Evolutionary conservation across 1,140 invertebrate species (phyloP), one percentile per base, ranked within the genome.

Genomic region (Apis laboriosa): DNA sequence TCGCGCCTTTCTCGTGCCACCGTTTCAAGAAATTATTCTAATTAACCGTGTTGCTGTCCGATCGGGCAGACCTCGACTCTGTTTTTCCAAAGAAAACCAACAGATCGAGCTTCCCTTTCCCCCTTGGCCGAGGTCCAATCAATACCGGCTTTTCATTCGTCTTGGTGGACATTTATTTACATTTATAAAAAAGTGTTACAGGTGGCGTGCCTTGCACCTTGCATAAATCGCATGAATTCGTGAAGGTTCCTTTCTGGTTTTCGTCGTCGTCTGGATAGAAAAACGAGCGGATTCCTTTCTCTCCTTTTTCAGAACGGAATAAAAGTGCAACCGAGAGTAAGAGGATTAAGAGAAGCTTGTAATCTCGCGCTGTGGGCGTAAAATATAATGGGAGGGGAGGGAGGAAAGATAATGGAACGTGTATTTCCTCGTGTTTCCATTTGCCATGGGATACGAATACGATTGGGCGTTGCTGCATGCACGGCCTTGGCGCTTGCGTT

Each of bases 41-140:
- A 83, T 83, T 72, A 58, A 72, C 67, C 34, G 76, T 64, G 49
- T 66, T 66, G 49, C 63, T 64, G 66, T 13, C 67, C 21, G 8
- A 70, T 21, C 66, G 49, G 53, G 70, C 63, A 81, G 77, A 76
- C 83, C 74, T 67, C 53, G 53, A 4, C 70, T 83, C 43, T 34
- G 49, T 81, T 70, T 87, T 85, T 85, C 56, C 78, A 82, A 74
- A 87, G 85, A 88, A 17, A 13, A 64, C 28, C 64, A 24, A 34
- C 66, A 24, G 21, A 79, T 86, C 83, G 82, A 86, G 71, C 84
- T 81, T 89, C 77, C 87, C 88, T 88, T 91, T 91, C 89, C 85
- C 86, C 87, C 24, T 24, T 24, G 28, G 13, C 72, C 90, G 90
- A 91, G 90, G 90, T 78, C 89, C 76, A 68, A 34, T 21, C 51